phyloP scores from a whole-genome alignment of 2,888 invertebrate genomes.

The Meloe dianella region DNA sequence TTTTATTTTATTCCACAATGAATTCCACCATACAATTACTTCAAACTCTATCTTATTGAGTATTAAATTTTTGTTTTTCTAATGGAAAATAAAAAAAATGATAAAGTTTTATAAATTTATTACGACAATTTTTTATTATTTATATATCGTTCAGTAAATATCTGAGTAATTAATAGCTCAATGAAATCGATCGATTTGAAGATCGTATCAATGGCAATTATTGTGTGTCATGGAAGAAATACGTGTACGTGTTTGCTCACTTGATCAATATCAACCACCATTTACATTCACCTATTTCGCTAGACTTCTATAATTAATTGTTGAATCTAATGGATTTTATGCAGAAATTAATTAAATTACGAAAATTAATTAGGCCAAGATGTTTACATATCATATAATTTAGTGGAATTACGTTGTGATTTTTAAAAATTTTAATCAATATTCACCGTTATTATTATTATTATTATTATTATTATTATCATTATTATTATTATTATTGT shows the following conservation, averaged over 20 bases:
- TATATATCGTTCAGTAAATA: slow-evolving; percentile 3
- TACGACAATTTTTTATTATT: slow-evolving; percentile 5
- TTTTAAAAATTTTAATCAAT: too few species aligned
- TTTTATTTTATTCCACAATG: neutral
- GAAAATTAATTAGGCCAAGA: neutral
- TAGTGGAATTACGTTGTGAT: too few species aligned
- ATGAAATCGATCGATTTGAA: slow-evolving; percentile 13
- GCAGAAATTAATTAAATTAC: neutral
- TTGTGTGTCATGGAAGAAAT: slow-evolving; percentile 17
- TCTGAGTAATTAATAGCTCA: slow-evolving; percentile 12
- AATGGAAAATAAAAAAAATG: neutral
- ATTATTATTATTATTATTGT: too few species aligned
- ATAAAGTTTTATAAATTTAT: neutral
- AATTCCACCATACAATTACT: neutral
- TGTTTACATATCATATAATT: too few species aligned
- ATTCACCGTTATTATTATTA: too few species aligned
- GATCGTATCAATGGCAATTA: slow-evolving; percentile 15
- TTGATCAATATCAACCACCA: slow-evolving; percentile 9
- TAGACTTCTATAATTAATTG: slow-evolving; percentile 12
- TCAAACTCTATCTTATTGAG: neutral
- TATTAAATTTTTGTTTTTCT: too few species aligned
- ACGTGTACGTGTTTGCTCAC: slow-evolving; percentile 14
- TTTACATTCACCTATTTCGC: neutral
- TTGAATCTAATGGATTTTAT: neutral
- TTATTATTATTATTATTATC: too few species aligned